phyloP scores from a whole-genome alignment of 2,797 vertebrate species.

The Sebastes elongatus region DNA sequence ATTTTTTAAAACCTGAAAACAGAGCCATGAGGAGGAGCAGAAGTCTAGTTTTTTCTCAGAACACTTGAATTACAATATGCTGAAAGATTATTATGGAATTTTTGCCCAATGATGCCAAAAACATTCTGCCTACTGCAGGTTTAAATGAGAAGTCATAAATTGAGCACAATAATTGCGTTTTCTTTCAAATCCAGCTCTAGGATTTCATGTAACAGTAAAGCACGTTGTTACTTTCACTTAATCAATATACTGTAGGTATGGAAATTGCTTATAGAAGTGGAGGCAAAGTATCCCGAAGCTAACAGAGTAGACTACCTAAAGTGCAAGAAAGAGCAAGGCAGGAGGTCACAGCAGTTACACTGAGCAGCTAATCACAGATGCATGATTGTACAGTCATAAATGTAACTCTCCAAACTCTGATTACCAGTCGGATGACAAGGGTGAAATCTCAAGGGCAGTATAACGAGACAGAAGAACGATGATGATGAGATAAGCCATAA shows the following conservation, averaged over 20 bases:
- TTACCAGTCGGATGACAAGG: slow-evolving; percentile 50
- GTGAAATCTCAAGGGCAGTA: slow-evolving; percentile 62
- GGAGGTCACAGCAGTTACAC: slow-evolving; percentile 15
- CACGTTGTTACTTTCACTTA: background rate
- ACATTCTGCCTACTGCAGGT: no score
- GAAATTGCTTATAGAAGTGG: slow-evolving; percentile 44
- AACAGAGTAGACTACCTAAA: background rate
- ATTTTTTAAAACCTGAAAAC: no score
- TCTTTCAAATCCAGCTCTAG: background rate
- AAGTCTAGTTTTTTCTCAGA: no score
- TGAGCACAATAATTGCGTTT: slow-evolving; percentile 15
- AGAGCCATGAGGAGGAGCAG: no score
- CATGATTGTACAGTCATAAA: slow-evolving; percentile 40
- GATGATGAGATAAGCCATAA: slow-evolving; percentile 64
- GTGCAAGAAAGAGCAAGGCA: background rate
- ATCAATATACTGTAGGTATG: background rate
- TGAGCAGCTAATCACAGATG: slow-evolving; percentile 53
- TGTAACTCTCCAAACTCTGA: slow-evolving; percentile 57
- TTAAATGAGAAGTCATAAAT: background rate
- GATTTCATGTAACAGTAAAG: slow-evolving; percentile 15
- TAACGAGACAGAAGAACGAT: slow-evolving; percentile 44
- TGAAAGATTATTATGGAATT: no score
- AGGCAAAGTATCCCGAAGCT: slow-evolving; percentile 16
- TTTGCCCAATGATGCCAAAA: no score
- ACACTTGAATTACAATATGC: no score